These are phyloP conservation scores for Sylvilagus floridanus DNA, from an alignment of 2,797 vertebrate species.

Conservation along the genomic window DNA sequence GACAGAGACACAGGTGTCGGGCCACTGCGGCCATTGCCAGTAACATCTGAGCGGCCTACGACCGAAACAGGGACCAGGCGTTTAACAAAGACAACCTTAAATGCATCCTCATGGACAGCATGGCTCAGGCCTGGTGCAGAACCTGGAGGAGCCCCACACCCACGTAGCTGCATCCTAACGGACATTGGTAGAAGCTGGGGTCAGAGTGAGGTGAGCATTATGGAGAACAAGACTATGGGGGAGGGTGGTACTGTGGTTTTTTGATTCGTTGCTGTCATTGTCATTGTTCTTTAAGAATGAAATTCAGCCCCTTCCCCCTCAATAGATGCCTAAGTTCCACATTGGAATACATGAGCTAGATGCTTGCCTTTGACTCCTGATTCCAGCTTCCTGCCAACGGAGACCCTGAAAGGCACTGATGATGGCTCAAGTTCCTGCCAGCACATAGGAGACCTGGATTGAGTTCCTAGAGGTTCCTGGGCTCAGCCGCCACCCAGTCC, in stretches of 20 bases:
- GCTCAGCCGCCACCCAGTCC: too few relatives aligned
- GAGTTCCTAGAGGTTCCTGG: too few relatives aligned
- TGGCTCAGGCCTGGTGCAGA: slow-evolving; percentile 97
- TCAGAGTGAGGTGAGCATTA: not conserved
- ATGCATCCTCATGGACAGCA: slow-evolving; percentile 99
- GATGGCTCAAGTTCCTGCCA: too few relatives aligned
- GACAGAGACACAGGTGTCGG: slow-evolving; percentile 97
- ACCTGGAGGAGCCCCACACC: slow-evolving; percentile 96
- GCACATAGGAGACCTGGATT: too few relatives aligned
- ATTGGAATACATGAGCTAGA: too few relatives aligned
- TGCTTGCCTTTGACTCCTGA: too few relatives aligned
- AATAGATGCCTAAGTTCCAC: too few relatives aligned
- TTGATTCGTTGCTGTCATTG: not conserved
- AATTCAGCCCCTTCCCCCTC: slow-evolving; percentile 38
- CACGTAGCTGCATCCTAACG: slow-evolving; percentile 95
- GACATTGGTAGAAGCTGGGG: not conserved
- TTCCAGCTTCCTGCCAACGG: too few relatives aligned
- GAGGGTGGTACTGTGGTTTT: not conserved
- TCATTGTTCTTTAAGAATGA: slow-evolving; percentile 66
- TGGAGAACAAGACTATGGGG: not conserved
- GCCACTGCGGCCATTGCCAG: slow-evolving; percentile 98
- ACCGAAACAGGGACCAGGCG: slow-evolving; percentile 97
- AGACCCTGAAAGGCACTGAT: too few relatives aligned
- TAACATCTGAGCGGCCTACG: slow-evolving; percentile 99
- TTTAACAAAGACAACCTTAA: slow-evolving; percentile 98